Percentiles rank a stretch among this genome's conserved stretches.
Evolutionary conservation across 1,140 invertebrate genomes (phyloP).

Genomic region (Bombus confusus): DNA sequence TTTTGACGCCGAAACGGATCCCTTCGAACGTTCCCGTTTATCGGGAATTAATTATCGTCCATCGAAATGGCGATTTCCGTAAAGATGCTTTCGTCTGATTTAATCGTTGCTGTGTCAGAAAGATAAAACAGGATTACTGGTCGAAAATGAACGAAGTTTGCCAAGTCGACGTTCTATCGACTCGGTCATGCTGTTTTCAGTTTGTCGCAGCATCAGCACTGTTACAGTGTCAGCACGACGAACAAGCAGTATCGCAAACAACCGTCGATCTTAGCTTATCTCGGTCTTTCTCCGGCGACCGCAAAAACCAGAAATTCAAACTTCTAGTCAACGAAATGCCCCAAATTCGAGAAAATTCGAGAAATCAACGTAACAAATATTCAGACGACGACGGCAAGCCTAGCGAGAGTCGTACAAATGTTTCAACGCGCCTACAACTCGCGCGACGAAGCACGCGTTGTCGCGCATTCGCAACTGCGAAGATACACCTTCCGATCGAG

Average conservation of each 20-base stretch:
- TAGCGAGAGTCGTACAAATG: neutral
- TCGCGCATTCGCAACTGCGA: neutral
- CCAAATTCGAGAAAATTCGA: neutral
- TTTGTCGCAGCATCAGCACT: neutral
- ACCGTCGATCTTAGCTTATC: too few species aligned
- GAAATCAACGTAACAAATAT: neutral
- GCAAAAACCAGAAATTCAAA: too few species aligned
- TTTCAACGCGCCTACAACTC: neutral
- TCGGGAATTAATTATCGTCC: constrained; percentile 35
- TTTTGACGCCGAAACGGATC: constrained; percentile 21
- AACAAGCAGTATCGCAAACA: too few species aligned
- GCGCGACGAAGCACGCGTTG: too few species aligned
- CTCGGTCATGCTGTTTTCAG: neutral
- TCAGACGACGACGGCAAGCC: neutral
- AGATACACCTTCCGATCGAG: neutral
- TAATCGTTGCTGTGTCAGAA: neutral
- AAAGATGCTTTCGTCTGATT: neutral
- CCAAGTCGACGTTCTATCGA: neutral
- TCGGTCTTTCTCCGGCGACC: neutral
- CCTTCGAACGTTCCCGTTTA: constrained; percentile 21
- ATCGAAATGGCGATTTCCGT: constrained; percentile 8
- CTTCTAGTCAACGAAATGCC: too few species aligned
- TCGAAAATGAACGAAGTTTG: neutral
- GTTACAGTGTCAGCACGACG: too few species aligned
- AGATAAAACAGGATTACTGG: neutral